Evolutionary conservation across 2,113 vertebrate genomes (phyloP).

Genomic region (Glaucidium brasilianum): DNA sequence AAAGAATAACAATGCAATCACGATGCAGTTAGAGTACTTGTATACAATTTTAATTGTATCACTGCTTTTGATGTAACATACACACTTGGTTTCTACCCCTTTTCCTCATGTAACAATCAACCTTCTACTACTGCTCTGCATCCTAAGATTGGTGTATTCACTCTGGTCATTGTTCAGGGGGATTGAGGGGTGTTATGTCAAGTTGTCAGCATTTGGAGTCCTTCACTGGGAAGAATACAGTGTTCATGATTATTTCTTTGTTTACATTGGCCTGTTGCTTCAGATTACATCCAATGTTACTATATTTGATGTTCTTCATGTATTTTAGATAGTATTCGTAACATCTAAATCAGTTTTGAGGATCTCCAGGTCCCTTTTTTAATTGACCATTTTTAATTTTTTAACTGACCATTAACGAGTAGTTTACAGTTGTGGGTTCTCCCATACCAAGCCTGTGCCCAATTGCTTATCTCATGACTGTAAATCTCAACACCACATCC

Average conservation of each 20-base stretch:
- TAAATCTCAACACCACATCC: background rate
- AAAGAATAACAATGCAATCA: background rate
- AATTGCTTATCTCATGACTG: background rate
- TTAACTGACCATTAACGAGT: background rate
- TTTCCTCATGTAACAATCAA: background rate
- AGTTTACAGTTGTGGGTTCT: background rate
- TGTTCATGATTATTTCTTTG: background rate
- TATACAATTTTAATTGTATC: background rate
- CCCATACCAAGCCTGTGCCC: background rate
- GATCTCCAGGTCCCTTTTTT: background rate
- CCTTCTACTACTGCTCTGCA: background rate
- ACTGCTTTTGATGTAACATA: background rate
- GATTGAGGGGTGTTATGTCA: background rate
- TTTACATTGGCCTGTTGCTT: background rate
- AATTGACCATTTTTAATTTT: too few relatives aligned
- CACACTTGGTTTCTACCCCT: background rate
- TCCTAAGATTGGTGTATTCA: background rate
- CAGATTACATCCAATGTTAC: background rate
- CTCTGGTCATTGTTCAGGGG: rapidly evolving
- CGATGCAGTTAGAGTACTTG: background rate
- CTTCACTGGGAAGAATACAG: background rate
- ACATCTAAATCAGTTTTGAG: background rate
- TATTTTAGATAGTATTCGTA: background rate
- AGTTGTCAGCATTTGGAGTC: background rate
- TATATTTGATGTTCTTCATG: background rate